Base-by-base conservation (phyloP, 2,888 invertebrate species). In the Pollenia labialis region DNA sequence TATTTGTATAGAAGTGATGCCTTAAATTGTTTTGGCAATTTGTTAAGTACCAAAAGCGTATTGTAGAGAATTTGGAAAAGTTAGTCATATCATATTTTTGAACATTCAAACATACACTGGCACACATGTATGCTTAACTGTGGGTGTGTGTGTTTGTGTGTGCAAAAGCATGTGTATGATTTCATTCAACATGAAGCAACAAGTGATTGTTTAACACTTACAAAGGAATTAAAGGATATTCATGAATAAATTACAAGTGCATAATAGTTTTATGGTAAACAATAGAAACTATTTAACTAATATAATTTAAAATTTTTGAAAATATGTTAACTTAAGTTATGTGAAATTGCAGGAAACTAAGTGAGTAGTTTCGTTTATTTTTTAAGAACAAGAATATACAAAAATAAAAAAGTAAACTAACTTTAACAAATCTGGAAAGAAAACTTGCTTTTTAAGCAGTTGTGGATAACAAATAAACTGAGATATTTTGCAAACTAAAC, bases 11-110 rank as follows among this genome's bases (percentile, higher is more conserved):
- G 7, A 77, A 87, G 87, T 85, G 87, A 81, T 87, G 77, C 84
- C 85, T 68, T 85, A 87, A 87, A 87, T 81, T 81, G 85, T 87
- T 87, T 87, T 85, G 87, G 76, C 87, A 87, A 87, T 87, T 87
- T 87, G 85, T 87, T 81, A 84, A 87, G 76, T 81, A 85, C 85
- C 75, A 60, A 84, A 87, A 87, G 81, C 85, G 84, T 87, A 87
- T 81, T 81, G 72, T 81, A 74, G 42, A 66, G 64, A 60, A 76
- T 62, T 72, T 84, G 74, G 32, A 69, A 81, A 87, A 87, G 87
- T 84, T 87, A 69, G 84, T 75, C 66, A 52, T 75, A 75, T 83
- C 50, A 83, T 56, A 83, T 52, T 79, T 66, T 79, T 74, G 54
- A 66, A 68, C 40, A 68, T 68, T 52, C 50, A 11, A 60, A 12